phyloP scores from a whole-genome alignment of 2,888 invertebrate species.

The Geotrupes spiniger region DNA sequence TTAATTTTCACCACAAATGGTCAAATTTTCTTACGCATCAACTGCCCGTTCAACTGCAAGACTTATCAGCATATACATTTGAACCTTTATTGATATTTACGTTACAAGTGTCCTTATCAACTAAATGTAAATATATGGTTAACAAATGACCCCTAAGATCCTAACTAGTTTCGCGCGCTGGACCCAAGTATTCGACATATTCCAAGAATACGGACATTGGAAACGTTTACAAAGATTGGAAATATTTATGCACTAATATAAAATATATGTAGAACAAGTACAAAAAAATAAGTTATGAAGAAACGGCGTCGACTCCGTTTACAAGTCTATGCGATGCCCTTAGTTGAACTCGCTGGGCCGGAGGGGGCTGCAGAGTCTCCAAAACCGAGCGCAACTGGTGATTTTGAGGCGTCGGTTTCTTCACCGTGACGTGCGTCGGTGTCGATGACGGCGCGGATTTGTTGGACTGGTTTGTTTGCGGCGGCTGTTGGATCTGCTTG shows the following conservation, averaged over 20 bases:
- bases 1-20: too few relatives aligned
- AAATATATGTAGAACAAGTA: neutral
- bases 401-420: slow-evolving; percentile 26
- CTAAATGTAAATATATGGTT: too few relatives aligned
- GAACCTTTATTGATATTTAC: too few relatives aligned
- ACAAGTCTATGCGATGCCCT: slow-evolving; percentile 28
- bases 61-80: too few relatives aligned
- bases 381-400: slow-evolving; percentile 8
- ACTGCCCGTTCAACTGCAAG: too few relatives aligned
- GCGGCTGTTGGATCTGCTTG: slow-evolving; percentile 15
- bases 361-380: slow-evolving; percentile 21
- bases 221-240: slow-evolving; percentile 4
- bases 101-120: too few relatives aligned
- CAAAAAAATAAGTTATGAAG: neutral
- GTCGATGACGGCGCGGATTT: neutral
- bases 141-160: too few relatives aligned
- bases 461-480: slow-evolving; percentile 6
- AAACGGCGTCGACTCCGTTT: slow-evolving; percentile 23
- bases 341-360: slow-evolving; percentile 25
- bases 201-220: slow-evolving; percentile 3
- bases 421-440: neutral
- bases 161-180: too few relatives aligned
- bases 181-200: slow-evolving; percentile 10
- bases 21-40: too few relatives aligned
- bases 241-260: neutral